Percentiles rank a stretch among this genome's conserved stretches.
Conservation (phyloP, 2,888 invertebrate species). For the Patella depressa region DNA sequence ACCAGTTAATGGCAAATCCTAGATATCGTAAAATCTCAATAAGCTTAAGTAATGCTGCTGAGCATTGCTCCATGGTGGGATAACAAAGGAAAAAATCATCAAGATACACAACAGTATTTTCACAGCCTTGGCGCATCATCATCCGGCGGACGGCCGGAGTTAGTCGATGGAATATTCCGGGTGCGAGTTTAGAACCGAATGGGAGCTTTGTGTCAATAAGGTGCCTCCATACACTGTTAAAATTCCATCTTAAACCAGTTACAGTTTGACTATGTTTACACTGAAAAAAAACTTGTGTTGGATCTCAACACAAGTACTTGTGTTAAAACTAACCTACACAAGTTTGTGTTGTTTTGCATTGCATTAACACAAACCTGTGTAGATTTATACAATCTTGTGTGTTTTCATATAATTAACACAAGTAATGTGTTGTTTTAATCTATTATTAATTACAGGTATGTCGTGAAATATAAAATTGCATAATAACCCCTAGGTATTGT, state of each 20-base stretch:
- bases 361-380: too few species aligned
- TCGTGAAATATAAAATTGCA: too few species aligned
- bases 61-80: background rate
- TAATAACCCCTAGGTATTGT: too few species aligned
- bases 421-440: too few species aligned
- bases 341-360: too few species aligned
- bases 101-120: background rate
- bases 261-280: conserved; percentile 25
- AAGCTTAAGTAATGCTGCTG: conserved; percentile 12
- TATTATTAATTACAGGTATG: too few species aligned
- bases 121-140: background rate
- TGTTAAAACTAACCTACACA: too few species aligned
- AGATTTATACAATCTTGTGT: too few species aligned
- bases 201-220: background rate
- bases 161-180: too few species aligned
- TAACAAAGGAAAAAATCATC: background rate
- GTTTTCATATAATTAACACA: too few species aligned
- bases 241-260: conserved; percentile 24
- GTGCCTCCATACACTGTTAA: background rate
- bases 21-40: conserved; percentile 16
- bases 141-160: background rate
- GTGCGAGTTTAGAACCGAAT: too few species aligned
- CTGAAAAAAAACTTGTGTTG: too few species aligned
- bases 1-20: conserved; percentile 28
- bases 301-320: background rate